Conservation (phyloP, 2,888 invertebrate species). For the Nomada goodeniana region DNA sequence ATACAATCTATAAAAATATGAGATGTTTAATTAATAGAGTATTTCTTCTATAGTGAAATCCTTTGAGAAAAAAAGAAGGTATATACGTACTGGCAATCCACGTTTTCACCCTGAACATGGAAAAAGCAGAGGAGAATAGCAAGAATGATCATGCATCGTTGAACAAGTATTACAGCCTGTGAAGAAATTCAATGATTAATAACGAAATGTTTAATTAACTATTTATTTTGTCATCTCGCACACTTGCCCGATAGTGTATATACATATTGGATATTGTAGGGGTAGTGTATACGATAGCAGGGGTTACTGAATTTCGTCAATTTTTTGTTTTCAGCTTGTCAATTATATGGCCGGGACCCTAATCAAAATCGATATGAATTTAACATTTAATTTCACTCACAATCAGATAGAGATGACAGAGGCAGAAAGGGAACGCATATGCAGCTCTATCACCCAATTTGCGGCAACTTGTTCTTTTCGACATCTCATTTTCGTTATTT, state of each 20-base stretch:
- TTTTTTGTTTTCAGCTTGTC: neutral
- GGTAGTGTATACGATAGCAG: constrained; percentile 2
- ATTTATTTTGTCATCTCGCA: neutral
- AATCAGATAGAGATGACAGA: neutral
- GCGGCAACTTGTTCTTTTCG: constrained; percentile 27
- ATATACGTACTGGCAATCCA: constrained; percentile 70
- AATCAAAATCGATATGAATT: constrained; percentile 43
- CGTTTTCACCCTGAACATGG: constrained; percentile 45
- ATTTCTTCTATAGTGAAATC: neutral
- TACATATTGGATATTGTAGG: neutral
- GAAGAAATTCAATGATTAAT: constrained; percentile 18
- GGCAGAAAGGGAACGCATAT: neutral
- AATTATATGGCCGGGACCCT: constrained; percentile 9
- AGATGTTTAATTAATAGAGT: neutral
- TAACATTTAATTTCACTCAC: constrained; percentile 36
- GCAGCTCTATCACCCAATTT: constrained; percentile 48
- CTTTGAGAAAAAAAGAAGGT: neutral
- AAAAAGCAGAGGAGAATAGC: constrained; percentile 67
- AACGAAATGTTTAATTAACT: neutral
- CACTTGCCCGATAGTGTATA: neutral
- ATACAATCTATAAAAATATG: constrained; percentile 34
- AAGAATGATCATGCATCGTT: constrained; percentile 67
- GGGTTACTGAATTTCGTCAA: constrained; percentile 11
- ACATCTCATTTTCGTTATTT: constrained; percentile 29
- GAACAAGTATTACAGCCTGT: constrained; percentile 59